Percentiles rank a stretch among this genome's conserved stretches.
phyloP scores from a whole-genome alignment of 2,797 vertebrate genomes.

The Hypotaenidia okinawae region DNA sequence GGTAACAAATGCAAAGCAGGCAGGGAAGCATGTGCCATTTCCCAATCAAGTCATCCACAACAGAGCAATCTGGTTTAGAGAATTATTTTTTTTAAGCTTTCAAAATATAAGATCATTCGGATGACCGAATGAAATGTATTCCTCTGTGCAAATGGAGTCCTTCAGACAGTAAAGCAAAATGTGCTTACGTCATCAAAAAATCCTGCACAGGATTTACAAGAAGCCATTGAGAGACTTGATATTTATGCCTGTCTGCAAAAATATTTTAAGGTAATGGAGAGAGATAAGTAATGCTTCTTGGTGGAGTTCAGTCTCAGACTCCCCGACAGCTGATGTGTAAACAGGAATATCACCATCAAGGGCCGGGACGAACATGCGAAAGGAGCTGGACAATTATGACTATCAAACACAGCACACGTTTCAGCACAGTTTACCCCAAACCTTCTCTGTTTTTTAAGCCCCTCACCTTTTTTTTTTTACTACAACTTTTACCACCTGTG shows the following conservation, averaged over 20 bases:
- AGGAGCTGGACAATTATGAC: background rate
- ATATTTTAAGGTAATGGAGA: background rate
- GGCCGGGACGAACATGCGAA: background rate
- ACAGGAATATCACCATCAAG: background rate
- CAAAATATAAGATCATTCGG: background rate
- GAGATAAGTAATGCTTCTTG: background rate
- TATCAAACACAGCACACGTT: background rate
- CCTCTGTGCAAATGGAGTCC: background rate
- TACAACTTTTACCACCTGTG: constrained; percentile 46
- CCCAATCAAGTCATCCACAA: background rate
- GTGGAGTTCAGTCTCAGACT: background rate
- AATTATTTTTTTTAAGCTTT: constrained; percentile 5
- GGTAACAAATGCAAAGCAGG: background rate
- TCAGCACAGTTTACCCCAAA: background rate
- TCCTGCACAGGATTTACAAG: background rate
- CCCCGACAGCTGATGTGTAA: background rate
- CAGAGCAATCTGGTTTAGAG: background rate
- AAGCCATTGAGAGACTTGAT: background rate
- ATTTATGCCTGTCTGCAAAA: background rate
- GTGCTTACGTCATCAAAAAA: background rate
- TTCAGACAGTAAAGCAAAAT: background rate
- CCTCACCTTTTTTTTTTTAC: background rate
- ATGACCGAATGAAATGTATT: background rate
- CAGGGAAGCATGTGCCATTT: background rate
- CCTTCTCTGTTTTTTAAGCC: background rate